Percentiles rank a stretch among this genome's conserved stretches.
Evolutionary conservation across 2,113 vertebrate genomes (phyloP).

Genomic region (Potamarius usumacintae): DNA sequence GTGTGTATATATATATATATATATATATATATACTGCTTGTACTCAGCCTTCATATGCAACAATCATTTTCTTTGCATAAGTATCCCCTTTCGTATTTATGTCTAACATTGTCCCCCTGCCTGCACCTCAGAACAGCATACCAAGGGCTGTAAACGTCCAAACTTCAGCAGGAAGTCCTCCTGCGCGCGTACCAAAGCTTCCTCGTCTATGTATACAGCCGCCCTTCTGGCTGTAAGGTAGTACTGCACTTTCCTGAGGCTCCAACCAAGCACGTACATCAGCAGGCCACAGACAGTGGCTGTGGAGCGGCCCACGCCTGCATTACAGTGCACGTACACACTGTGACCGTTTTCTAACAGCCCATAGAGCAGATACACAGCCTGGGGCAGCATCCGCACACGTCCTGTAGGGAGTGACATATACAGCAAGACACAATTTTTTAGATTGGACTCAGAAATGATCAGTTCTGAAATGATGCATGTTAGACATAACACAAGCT

Average conservation of each 20-base stretch:
- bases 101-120: background rate
- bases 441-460: background rate
- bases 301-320: conserved; percentile 90
- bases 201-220: conserved; percentile 90
- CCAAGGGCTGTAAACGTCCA: conserved; percentile 75
- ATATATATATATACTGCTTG: background rate
- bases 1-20: background rate
- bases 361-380: conserved; percentile 87
- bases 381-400: conserved; percentile 91
- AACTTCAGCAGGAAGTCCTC: conserved; percentile 88
- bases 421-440: background rate
- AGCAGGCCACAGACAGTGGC: conserved; percentile 89
- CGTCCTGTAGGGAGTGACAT: conserved; percentile 74
- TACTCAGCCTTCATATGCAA: background rate
- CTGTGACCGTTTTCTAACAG: conserved; percentile 90
- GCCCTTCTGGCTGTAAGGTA: conserved; percentile 82
- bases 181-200: conserved; percentile 81
- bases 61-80: no score
- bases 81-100: background rate
- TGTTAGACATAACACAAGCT: background rate
- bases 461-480: background rate
- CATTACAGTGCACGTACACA: conserved; percentile 94
- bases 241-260: conserved; percentile 87
- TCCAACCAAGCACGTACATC: conserved; percentile 89
- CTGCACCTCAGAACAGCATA: conserved; percentile 62